Percentiles rank a stretch among this genome's conserved stretches.
Evolutionary conservation across 1,140 invertebrate species (phyloP).

Genomic region (Musca domestica): DNA sequence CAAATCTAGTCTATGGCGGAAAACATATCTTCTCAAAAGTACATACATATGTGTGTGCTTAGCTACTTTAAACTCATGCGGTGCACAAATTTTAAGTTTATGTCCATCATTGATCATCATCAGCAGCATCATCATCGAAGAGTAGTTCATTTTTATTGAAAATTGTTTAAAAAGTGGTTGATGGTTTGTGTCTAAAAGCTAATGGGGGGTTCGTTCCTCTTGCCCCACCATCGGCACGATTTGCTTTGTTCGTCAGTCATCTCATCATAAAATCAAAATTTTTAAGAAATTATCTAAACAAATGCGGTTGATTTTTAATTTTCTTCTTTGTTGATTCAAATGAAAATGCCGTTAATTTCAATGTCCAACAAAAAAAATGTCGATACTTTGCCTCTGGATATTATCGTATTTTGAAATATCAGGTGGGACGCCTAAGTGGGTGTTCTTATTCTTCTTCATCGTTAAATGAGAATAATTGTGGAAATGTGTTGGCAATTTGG

Average conservation of each 20-base stretch:
- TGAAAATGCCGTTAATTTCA: constrained; percentile 13
- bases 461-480: no score
- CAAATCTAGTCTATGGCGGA: no score
- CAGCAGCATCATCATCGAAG: neutral
- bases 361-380: constrained; percentile 11
- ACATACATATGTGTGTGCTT: no score
- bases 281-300: constrained; percentile 12
- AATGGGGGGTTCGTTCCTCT: neutral
- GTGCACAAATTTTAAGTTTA: constrained; percentile 8
- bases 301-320: neutral
- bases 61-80: neutral
- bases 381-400: no score
- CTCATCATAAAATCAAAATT: constrained; percentile 11
- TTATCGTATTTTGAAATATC: constrained; percentile 3
- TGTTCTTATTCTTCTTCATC: no score
- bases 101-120: constrained; percentile 20
- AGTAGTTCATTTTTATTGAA: constrained; percentile 5
- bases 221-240: neutral
- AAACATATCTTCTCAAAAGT: no score
- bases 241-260: constrained; percentile 16
- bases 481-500: no score
- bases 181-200: no score
- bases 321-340: neutral
- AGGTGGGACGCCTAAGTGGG: constrained; percentile 1
- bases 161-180: no score